Evolutionary conservation across 2,113 vertebrate species (phyloP).

Genomic region (Benitochromis conjunctus): DNA sequence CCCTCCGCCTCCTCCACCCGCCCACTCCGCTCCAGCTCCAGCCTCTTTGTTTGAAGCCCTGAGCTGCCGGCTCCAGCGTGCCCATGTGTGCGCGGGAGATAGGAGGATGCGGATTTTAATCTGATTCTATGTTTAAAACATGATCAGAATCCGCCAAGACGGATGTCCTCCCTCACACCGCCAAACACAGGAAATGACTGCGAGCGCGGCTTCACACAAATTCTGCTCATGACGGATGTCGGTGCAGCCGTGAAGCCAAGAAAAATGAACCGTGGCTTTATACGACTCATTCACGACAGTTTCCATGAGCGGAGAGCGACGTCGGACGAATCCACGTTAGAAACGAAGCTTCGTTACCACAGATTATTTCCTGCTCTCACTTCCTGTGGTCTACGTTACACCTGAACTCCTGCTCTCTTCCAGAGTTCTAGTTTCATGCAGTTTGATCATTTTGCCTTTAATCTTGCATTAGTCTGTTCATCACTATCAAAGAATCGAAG

Average conservation of each 20-base stretch:
- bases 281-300: not conserved
- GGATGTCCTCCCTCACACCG: not conserved
- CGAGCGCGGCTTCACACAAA: not conserved
- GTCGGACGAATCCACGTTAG: not conserved
- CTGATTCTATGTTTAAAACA: conserved; percentile 26
- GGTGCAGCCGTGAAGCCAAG: not conserved
- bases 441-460: not conserved
- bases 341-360: not conserved
- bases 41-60: not conserved
- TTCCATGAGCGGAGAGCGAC: not conserved
- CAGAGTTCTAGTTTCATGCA: too few species aligned
- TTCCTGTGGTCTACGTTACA: not conserved
- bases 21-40: not conserved
- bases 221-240: not conserved
- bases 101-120: conserved; percentile 5
- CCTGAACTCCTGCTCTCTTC: not conserved
- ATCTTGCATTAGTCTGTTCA: not conserved
- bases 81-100: not conserved
- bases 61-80: not conserved
- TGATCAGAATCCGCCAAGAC: not conserved
- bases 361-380: not conserved
- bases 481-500: not conserved
- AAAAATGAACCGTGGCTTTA: not conserved
- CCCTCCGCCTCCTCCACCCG: not conserved
- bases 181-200: not conserved